These are phyloP conservation scores for Sinocyclocheilus maitianheensis DNA, from an alignment of 2,113 vertebrate species.

Conservation along the genomic window DNA sequence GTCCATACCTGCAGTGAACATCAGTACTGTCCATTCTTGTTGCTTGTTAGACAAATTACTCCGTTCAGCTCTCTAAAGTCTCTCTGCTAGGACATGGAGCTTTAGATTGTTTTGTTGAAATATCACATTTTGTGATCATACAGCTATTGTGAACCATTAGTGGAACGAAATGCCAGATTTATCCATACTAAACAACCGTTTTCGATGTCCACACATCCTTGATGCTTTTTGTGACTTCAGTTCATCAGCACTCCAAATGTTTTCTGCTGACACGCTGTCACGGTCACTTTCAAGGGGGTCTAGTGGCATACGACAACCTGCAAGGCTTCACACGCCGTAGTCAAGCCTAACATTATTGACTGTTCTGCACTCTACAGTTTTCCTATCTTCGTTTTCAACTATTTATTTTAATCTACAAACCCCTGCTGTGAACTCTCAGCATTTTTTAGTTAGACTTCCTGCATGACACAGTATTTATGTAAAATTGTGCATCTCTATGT, in stretches of 20 bases:
- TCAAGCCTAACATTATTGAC: slow-evolving; percentile 5
- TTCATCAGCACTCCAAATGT: neutral
- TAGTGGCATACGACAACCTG: neutral
- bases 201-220: neutral
- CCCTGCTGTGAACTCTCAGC: slow-evolving; percentile 9
- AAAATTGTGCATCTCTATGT: slow-evolving; percentile 10
- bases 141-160: neutral
- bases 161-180: neutral
- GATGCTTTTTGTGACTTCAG: neutral
- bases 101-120: slow-evolving; percentile 8
- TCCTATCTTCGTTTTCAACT: neutral
- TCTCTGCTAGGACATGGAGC: neutral
- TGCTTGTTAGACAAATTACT: neutral
- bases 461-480: neutral
- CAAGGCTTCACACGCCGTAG: neutral
- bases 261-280: neutral
- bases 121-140: neutral
- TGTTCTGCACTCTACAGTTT: slow-evolving; percentile 2
- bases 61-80: neutral
- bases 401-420: slow-evolving; percentile 15
- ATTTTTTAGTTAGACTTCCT: neutral
- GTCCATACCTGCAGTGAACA: slow-evolving; percentile 13
- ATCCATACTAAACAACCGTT: neutral
- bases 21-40: neutral
- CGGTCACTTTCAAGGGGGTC: neutral